Conservation (phyloP, 2,888 invertebrate species). For the Yponomeuta cagnagella region DNA sequence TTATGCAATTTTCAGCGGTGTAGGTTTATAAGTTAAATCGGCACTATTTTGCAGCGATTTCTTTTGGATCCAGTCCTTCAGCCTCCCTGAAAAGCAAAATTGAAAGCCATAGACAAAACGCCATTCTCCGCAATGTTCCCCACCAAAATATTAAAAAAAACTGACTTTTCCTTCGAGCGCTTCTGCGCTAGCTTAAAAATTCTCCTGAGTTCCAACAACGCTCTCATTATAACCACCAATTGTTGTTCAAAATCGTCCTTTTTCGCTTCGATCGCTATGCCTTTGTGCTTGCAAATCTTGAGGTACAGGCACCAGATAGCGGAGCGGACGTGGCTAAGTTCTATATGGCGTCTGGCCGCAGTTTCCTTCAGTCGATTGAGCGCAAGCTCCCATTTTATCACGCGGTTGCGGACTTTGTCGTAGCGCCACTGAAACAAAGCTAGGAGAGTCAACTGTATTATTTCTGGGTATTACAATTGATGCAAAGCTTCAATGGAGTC, state of each 20-base stretch:
- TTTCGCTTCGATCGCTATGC: constrained; percentile 32
- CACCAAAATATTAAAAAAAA: too few species aligned
- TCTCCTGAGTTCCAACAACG: constrained; percentile 70
- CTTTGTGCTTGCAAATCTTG: constrained; percentile 73
- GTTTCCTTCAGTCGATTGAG: constrained; percentile 76
- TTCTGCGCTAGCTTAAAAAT: constrained; percentile 64
- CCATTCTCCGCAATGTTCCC: too few species aligned
- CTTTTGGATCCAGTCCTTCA: neutral
- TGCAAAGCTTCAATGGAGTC: too few species aligned
- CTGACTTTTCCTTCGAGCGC: constrained; percentile 58
- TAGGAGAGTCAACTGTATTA: neutral
- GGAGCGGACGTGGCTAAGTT: constrained; percentile 72
- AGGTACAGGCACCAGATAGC: constrained; percentile 79
- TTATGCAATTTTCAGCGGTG: neutral
- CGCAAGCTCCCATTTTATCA: constrained; percentile 78
- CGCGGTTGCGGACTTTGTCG: constrained; percentile 74
- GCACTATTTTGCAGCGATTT: neutral
- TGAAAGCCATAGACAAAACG: neutral
- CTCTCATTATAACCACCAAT: constrained; percentile 77
- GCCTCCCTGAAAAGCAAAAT: constrained; percentile 9
- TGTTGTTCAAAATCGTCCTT: constrained; percentile 76
- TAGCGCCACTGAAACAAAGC: constrained; percentile 64
- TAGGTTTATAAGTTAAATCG: neutral
- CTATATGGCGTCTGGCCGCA: constrained; percentile 68
- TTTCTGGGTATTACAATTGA: too few species aligned